Evolutionary conservation across 2,113 vertebrate genomes (phyloP).

Genomic region (Chroicocephalus ridibundus): DNA sequence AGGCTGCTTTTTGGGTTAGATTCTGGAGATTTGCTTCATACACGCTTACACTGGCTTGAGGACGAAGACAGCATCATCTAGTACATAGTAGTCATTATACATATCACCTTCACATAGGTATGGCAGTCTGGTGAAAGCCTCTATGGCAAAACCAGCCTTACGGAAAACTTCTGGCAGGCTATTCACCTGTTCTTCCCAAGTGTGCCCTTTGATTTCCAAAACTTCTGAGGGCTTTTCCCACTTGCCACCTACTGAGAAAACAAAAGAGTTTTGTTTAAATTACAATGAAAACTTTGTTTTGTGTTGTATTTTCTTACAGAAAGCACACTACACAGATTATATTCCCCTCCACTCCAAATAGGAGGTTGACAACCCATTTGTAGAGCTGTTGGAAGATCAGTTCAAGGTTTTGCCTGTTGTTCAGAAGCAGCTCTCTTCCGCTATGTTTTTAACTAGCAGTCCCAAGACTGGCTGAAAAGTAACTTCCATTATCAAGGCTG

Average conservation of each 20-base stretch:
- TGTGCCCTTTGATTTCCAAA: constrained; percentile 86
- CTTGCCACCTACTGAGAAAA: constrained; percentile 87
- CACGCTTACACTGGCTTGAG: constrained; percentile 79
- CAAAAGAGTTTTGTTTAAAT: constrained; percentile 22
- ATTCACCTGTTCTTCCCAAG: constrained; percentile 96
- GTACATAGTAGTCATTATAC: constrained; percentile 95
- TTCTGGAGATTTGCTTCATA: constrained; percentile 28
- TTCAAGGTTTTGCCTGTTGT: not conserved
- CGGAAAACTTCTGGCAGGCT: constrained; percentile 86
- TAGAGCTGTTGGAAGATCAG: not conserved
- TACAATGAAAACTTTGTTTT: not conserved
- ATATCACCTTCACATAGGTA: constrained; percentile 98
- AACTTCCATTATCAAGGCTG: not conserved
- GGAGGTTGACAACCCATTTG: not conserved
- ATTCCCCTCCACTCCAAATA: not conserved
- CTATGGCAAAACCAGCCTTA: constrained; percentile 87
- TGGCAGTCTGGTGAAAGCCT: constrained; percentile 92
- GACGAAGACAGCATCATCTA: constrained; percentile 95
- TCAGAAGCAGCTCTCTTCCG: not conserved
- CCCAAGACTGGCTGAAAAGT: not conserved
- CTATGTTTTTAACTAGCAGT: not conserved
- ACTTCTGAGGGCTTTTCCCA: constrained; percentile 93
- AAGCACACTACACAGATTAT: not conserved
- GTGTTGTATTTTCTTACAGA: not conserved
- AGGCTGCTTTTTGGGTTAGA: constrained; percentile 39